Evolutionary conservation across 2,797 vertebrate genomes (phyloP), one percentile per base, ranked within the genome.

Genomic region (Sebastes alutus): DNA sequence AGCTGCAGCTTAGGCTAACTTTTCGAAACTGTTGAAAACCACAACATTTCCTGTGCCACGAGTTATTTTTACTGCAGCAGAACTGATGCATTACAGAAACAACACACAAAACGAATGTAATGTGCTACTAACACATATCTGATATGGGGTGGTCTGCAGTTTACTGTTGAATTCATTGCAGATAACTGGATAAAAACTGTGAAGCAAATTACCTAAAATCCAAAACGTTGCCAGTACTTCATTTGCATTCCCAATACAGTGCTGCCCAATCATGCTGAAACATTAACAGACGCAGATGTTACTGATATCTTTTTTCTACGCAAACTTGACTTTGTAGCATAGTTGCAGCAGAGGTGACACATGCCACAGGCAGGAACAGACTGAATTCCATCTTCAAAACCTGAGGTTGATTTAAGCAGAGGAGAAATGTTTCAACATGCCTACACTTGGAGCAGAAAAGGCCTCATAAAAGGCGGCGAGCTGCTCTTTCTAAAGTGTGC

Each of bases 371-470:
- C 89, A 64, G 60, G 38, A 80, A 65, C 84, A 79, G 67, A 82
- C 49, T 55, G 61, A 86, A 93, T 94, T 94, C 93, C 89, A 88
- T 60, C 85, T 87, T 71, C 72, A 46, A 46, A 77, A 72, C 64
- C 80, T 81, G 30, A 84, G 75, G 81, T 80, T 90, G 89, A 88
- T 73, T 86, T 74, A 83, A 85, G 81, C 63, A 56, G 73, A 85
- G 63, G 66, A 82, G 91, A 89, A 85, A 32, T 90, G 91, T 91
- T 91, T 83, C 78, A 80, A 94, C 95, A 93, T 55, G 93, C 77
- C 86, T 77, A n/a, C 16, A 54, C 42, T 35, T 32, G 38, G 70
- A 73, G 33, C 22, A 2, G 60, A 70, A 70, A 29, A 62, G 46
- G 59, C 49, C 56, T 63, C 32, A 22, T 18, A 72, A 64, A 64